Base-by-base conservation (phyloP, 2,888 invertebrate genomes). In the Campaea margaritaria region DNA sequence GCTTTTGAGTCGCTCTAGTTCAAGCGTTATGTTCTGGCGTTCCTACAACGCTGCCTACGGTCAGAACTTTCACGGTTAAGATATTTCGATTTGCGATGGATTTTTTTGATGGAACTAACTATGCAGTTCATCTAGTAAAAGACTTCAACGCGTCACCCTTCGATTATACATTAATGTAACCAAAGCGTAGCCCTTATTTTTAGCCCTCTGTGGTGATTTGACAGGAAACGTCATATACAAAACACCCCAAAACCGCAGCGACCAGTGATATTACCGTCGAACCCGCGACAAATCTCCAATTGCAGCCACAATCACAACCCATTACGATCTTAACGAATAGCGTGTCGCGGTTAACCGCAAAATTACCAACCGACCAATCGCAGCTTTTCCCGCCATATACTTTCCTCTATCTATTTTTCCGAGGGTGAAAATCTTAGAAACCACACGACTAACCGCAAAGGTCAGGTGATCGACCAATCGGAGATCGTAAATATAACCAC, bases 401-500 rank as follows among this genome's bases (percentile, higher is more conserved):
- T 90, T 91, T 89, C 87, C 85, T 83, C 81, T 83, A 88, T 85
- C 75, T 87, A 89, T 92, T 92, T 92, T 91, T 91, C 91, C 87
- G 75, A 79, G 87, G 87, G 88, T 89, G 92, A 89, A 91, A 90
- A 91, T 93, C 93, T 93, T 93, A 90, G 90, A 91, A 94, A 94
- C 94, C 94, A 87, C 94, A 94, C 75, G 86, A 82, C 88, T 91
- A 92, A 93, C 93, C 93, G 78, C 93, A 93, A 92, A 91, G 90
- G 91, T 91, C 89, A 92, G 88, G 86, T 90, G 82, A 89, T 91
- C 88, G 87, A 83, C 94, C 94, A 94, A 94, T 94, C 79, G 87
- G 78, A 85, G 85, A 81, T 87, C 87, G 89, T 90, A 91, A 91
- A 91, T 93, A 85, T 90, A 88, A 94, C 94, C 94, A 77, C 94